Percentiles rank a stretch among this genome's conserved stretches.
These are phyloP conservation scores for Marcusenius ussheri DNA, from an alignment of 2,113 vertebrate genomes.

Conservation along the genomic window DNA sequence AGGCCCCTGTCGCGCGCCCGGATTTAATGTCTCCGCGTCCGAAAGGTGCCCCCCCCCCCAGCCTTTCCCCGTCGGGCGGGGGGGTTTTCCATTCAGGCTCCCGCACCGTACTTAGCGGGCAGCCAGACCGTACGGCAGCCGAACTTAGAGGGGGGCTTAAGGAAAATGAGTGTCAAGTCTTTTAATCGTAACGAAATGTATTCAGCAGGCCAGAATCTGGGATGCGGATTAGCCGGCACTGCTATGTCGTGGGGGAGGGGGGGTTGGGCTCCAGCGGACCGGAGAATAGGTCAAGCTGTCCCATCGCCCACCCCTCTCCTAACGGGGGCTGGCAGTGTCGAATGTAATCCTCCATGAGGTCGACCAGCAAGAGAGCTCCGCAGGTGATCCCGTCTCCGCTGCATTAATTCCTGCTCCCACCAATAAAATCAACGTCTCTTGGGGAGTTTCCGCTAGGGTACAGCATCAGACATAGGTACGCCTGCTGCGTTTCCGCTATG, in stretches of 20 bases:
- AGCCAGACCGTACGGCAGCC: constrained; percentile 40
- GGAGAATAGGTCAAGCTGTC: constrained; percentile 50
- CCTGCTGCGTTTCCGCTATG: not conserved
- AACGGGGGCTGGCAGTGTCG: constrained; percentile 43
- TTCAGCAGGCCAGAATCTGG: constrained; percentile 48
- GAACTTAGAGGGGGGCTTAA: constrained; percentile 55
- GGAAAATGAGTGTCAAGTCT: constrained; percentile 62
- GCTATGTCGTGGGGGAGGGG: constrained; percentile 31
- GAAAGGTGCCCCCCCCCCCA: not conserved
- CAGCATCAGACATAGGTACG: not conserved
- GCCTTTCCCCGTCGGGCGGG: constrained; percentile 37
- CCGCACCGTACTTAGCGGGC: constrained; percentile 62
- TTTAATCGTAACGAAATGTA: constrained; percentile 60
- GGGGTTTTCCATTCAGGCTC: constrained; percentile 55
- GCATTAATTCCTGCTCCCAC: not conserved
- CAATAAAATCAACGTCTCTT: not conserved
- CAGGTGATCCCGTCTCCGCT: not conserved
- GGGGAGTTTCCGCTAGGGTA: too few relatives aligned
- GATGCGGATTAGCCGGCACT: constrained; percentile 49
- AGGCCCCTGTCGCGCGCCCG: not conserved
- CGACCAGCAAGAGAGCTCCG: constrained; percentile 19
- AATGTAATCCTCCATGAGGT: constrained; percentile 41
- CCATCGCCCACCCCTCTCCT: constrained; percentile 40
- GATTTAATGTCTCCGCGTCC: constrained; percentile 10
- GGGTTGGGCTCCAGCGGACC: constrained; percentile 50